Percentiles rank a stretch among this genome's conserved stretches.
Conservation (phyloP, 2,888 invertebrate genomes). For the Dicyrtoma fusca region DNA sequence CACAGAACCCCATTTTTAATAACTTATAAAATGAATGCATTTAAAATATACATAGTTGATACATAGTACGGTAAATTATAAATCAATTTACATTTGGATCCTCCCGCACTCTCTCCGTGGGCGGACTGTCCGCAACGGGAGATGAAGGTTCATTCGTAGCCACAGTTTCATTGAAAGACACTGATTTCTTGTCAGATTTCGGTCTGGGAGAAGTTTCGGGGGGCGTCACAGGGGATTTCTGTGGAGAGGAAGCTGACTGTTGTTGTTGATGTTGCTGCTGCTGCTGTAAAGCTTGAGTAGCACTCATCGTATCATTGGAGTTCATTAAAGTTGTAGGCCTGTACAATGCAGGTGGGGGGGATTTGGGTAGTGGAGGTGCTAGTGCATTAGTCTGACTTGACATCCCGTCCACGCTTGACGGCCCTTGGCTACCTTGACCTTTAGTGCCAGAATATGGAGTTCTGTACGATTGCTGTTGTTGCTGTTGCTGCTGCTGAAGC, state of each 20-base stretch:
- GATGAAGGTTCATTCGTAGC: constrained; percentile 65
- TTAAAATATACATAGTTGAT: not conserved
- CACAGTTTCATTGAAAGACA: constrained; percentile 56
- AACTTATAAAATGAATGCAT: not conserved
- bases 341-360: constrained; percentile 50
- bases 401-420: constrained; percentile 58
- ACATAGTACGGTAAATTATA: not conserved
- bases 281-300: too few relatives aligned
- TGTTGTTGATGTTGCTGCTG: constrained; percentile 24
- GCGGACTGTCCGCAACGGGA: constrained; percentile 59
- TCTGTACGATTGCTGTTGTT: constrained; percentile 57
- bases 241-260: constrained; percentile 41
- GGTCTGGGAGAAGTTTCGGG: constrained; percentile 58
- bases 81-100: constrained; percentile 72
- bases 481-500: constrained; percentile 53
- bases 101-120: constrained; percentile 68
- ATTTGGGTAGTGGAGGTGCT: constrained; percentile 54
- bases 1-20: too few relatives aligned
- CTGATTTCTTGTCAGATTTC: constrained; percentile 53
- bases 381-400: constrained; percentile 43
- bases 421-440: not conserved
- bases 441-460: constrained; percentile 57
- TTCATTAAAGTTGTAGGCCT: not conserved
- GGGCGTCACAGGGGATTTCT: constrained; percentile 57
- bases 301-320: too few relatives aligned